Evolutionary conservation across 2,797 vertebrate genomes (phyloP), one percentile per base, ranked within the genome.

Genomic region (Melanotaenia parkinsoni): DNA sequence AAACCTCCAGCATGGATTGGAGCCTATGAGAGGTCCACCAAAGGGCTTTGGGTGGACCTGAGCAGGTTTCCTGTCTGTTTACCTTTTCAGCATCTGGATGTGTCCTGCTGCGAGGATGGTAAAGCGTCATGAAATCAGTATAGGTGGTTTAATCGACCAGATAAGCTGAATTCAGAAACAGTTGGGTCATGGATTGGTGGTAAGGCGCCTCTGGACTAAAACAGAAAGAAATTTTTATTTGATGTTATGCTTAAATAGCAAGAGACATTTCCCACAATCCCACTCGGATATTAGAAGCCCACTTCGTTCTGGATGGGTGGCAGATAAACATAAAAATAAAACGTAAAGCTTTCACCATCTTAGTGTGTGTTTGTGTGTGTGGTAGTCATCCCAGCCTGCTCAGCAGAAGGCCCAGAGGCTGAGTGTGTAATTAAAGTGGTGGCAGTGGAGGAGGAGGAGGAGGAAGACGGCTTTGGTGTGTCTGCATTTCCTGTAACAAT

Each of bases 401-500:
- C 72, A 26, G 60, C 53, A 33, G 38, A 80, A 65, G 66, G 72
- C 58, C 67, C 1, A 43, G 56, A 68, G 80, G 69, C 65, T 70
- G 76, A 76, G 78, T 84, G 77, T 88, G 86, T 89, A 89, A 88
- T 90, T 89, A 88, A 89, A 84, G 77, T 37, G 30, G 61, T 56
- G 56, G 66, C 3, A 30, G 65, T 14, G 30, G 57, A 7, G 51
- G 18, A 8, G 38, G n/a, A 9, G 47, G n/a, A 40, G 60, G 38
- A 9, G 37, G 63, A 11, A n/a, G 58, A 20, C 14, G 35, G 72
- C 67, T 83, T 76, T 70, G 81, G 81, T 70, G 20, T 50, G 87
- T 82, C 84, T 89, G 86, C 63, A 70, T 92, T 93, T 94, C 89
- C 86, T 92, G 87, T 86, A 93, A 80, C 80, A 86, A 84, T 84